Conservation (phyloP, 64 coral and sea anemone species). For the Pocillopora damicornis region DNA sequence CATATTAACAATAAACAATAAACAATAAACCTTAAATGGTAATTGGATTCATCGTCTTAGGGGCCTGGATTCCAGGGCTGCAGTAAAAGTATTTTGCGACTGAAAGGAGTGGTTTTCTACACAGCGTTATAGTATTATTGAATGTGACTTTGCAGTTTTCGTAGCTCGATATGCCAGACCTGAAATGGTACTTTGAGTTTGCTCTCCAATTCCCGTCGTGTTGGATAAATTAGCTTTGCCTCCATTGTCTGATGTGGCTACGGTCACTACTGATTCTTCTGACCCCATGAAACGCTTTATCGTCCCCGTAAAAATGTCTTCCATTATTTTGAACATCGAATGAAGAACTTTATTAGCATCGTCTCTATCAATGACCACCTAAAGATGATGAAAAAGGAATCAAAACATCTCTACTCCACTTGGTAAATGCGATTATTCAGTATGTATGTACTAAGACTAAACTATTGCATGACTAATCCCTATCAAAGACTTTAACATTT, state of each 20-base stretch:
- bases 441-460: too few relatives aligned
- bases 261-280: neutral
- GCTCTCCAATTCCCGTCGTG: neutral
- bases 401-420: too few relatives aligned
- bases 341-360: conserved; percentile 22
- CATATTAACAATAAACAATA: too few relatives aligned
- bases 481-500: too few relatives aligned
- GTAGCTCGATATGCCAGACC: neutral
- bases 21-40: too few relatives aligned
- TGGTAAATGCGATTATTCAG: too few relatives aligned
- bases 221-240: neutral
- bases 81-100: too few relatives aligned
- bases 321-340: conserved; percentile 39
- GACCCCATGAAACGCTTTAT: conserved; percentile 18
- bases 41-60: too few relatives aligned
- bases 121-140: neutral
- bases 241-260: neutral
- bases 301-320: conserved; percentile 30
- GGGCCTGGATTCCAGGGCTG: too few relatives aligned
- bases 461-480: too few relatives aligned
- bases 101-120: too few relatives aligned
- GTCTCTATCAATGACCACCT: conserved; percentile 28
- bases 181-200: neutral
- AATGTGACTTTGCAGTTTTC: neutral
- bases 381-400: neutral